Base-by-base conservation (phyloP, 2,888 invertebrate species). In the Desoria tigrina region DNA sequence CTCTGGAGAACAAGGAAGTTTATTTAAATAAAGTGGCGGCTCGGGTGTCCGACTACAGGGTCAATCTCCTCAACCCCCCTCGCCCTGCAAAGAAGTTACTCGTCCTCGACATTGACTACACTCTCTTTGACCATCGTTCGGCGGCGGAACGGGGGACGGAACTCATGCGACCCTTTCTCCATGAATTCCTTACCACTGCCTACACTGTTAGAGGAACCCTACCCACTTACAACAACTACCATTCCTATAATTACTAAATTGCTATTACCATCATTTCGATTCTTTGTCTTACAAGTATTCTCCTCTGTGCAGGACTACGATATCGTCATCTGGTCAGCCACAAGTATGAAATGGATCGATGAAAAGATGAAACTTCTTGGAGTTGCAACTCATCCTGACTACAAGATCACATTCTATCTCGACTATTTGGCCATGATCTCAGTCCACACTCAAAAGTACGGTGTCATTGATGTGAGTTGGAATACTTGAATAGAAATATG, bases 311-410 rank as follows among this genome's bases (percentile, higher is more conserved):
- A 81, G 79, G 84, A 94, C 81, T 97, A 96, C 77, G 97, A 97
- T 78, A 96, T 97, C 74, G 95, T 93, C 0, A 96, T 98, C 74
- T 98, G 97, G 97, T 97, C 97, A 3, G 97, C 97, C 0, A 98
- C 97, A 0, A 91, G 92, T 69, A 96, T 97, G 95, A 94, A 93
- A 78, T 97, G 96, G 96, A 96, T 98, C 51, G 92, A 95, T 77
- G 94, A 66, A 42, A 66, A 66, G 51, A 95, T 98, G 95, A 87
- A 90, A 67, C 82, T 96, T 51, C 83, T 98, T 0, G 95, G 95
- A 0, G 94, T 97, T 0, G 84, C 89, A 0, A 85, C 84, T 2
- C 88, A 95, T 80, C 84, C 87, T 1, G 87, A 88, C 72, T 97
- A 96, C 79, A 96, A 94, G 82, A 89, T 98, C 65, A 87, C 90